These are phyloP conservation scores for Flexamia atlantica DNA, from an alignment of 2,888 invertebrate species.

Conservation along the genomic window DNA sequence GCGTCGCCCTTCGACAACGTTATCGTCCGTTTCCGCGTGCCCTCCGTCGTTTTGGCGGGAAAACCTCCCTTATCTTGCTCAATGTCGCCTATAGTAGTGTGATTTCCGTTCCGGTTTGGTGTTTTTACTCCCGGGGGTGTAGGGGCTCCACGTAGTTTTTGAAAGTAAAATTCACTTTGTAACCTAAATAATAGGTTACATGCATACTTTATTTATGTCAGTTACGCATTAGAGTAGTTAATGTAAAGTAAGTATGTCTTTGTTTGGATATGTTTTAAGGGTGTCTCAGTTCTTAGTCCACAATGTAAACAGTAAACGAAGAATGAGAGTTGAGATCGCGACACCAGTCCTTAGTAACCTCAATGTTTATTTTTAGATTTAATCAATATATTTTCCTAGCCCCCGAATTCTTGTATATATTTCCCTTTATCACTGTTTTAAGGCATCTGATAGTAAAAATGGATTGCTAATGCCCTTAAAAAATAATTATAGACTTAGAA, in stretches of 20 bases:
- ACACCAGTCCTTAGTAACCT: background rate
- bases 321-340: background rate
- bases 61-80: constrained; percentile 37
- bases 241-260: constrained; percentile 2
- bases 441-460: too few relatives aligned
- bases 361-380: constrained; percentile 19
- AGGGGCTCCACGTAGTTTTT: background rate
- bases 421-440: too few relatives aligned
- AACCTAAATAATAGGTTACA: too few relatives aligned
- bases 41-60: constrained; percentile 53
- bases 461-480: too few relatives aligned
- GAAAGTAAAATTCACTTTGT: background rate
- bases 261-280: background rate
- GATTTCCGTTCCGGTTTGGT: constrained; percentile 8
- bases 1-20: constrained; percentile 1
- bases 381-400: background rate
- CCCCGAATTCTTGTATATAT: background rate
- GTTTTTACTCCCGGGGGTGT: background rate
- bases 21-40: background rate
- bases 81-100: constrained; percentile 41
- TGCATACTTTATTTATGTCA: too few relatives aligned
- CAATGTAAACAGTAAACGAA: constrained; percentile 1
- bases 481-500: too few relatives aligned
- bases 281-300: background rate
- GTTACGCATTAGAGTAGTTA: too few relatives aligned